Conservation (phyloP, 2,888 invertebrate genomes). For the Napeogenes sylphis region DNA sequence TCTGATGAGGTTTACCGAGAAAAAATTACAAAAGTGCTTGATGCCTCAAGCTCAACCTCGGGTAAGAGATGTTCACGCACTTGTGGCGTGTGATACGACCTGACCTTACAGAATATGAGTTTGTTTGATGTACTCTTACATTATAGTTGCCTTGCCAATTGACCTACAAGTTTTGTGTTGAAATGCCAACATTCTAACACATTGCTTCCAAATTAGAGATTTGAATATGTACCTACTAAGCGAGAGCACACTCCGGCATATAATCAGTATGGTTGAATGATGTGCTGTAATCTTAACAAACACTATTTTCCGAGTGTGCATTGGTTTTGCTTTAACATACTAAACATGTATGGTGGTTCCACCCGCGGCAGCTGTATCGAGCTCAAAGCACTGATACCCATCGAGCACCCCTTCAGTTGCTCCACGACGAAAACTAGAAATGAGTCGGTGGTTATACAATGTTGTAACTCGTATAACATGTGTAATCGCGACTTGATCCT, state of each 20-base stretch:
- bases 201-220: constrained; percentile 72
- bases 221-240: constrained; percentile 69
- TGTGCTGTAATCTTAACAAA: constrained; percentile 68
- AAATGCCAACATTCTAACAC: constrained; percentile 73
- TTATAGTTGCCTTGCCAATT: constrained; percentile 66
- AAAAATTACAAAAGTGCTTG: constrained; percentile 53
- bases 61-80: constrained; percentile 67
- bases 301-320: constrained; percentile 71
- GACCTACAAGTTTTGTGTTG: constrained; percentile 71
- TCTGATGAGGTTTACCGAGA: constrained; percentile 57
- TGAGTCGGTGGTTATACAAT: constrained; percentile 87
- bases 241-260: constrained; percentile 33
- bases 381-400: constrained; percentile 84
- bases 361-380: constrained; percentile 85
- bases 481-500: constrained; percentile 86
- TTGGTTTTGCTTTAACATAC: constrained; percentile 79
- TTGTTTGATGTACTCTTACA: constrained; percentile 72
- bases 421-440: constrained; percentile 85
- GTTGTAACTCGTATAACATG: constrained; percentile 86
- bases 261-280: constrained; percentile 66
- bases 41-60: constrained; percentile 47
- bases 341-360: constrained; percentile 77
- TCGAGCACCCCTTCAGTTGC: constrained; percentile 89
- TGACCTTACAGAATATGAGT: constrained; percentile 65
- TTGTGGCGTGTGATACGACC: constrained; percentile 59